phyloP scores from a whole-genome alignment of 2,113 vertebrate species.

The Thamnaconus septentrionalis region DNA sequence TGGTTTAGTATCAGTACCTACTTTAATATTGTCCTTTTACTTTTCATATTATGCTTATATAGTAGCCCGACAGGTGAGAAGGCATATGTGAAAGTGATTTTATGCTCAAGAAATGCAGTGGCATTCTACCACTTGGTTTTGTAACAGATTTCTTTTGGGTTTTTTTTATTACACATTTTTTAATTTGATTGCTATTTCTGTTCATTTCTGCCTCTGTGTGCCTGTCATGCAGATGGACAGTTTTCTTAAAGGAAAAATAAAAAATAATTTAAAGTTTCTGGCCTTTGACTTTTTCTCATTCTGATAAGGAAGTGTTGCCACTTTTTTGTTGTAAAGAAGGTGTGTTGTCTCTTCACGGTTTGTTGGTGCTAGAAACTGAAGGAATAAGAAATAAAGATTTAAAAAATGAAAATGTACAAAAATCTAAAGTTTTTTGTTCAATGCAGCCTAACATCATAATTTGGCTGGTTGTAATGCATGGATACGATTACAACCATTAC shows the following conservation, averaged over 20 bases:
- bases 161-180: constrained; percentile 47
- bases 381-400: too few species aligned
- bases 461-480: too few species aligned
- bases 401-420: too few species aligned
- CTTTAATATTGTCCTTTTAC: constrained; percentile 55
- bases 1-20: constrained; percentile 39
- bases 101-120: constrained; percentile 35
- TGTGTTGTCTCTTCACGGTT: not conserved
- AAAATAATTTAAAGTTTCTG: constrained; percentile 5
- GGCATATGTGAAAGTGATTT: constrained; percentile 33
- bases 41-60: constrained; percentile 56
- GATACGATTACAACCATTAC: too few species aligned
- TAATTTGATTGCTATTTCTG: constrained; percentile 55
- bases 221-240: constrained; percentile 34
- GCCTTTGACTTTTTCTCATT: not conserved
- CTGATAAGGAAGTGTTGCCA: not conserved
- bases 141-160: constrained; percentile 49
- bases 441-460: too few species aligned
- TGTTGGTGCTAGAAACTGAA: too few species aligned
- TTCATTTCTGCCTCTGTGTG: constrained; percentile 30
- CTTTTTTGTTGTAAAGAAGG: not conserved
- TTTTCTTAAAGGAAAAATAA: constrained; percentile 70
- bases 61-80: constrained; percentile 16
- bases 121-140: constrained; percentile 42
- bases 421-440: too few species aligned